phyloP scores from a whole-genome alignment of 2,888 invertebrate genomes.

The Lacanobia wlatinum region DNA sequence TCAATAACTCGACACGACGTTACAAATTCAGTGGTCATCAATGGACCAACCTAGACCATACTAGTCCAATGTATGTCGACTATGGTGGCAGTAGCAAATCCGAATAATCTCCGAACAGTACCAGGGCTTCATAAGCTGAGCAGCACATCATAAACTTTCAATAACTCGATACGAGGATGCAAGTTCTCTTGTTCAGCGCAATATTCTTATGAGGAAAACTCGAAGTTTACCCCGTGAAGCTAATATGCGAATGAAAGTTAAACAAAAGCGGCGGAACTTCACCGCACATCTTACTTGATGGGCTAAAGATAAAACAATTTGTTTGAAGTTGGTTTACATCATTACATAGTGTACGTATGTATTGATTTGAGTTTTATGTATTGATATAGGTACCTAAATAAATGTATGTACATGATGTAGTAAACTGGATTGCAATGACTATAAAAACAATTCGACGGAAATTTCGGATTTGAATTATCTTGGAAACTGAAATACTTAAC shows the following conservation, averaged over 20 bases:
- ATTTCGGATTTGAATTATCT: no score
- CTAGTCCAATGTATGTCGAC: no score
- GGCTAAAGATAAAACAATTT: neutral
- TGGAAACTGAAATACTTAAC: no score
- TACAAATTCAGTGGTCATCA: no score
- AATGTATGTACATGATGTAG: no score
- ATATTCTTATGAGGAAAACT: constrained; percentile 46
- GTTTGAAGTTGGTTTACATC: neutral
- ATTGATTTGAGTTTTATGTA: no score
- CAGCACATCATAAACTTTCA: constrained; percentile 11
- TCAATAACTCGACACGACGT: no score
- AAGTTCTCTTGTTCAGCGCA: constrained; percentile 29
- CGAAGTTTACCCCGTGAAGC: constrained; percentile 25
- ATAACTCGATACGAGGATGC: constrained; percentile 20
- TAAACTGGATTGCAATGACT: no score
- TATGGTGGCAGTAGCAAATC: neutral
- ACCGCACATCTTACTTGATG: constrained; percentile 20
- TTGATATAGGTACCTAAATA: no score
- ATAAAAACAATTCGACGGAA: no score
- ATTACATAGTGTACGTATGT: neutral
- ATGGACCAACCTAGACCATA: no score
- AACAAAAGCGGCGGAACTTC: constrained; percentile 26
- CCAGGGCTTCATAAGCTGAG: constrained; percentile 36
- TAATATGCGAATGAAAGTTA: constrained; percentile 38
- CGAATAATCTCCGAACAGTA: neutral